Conservation (phyloP, 2,797 vertebrate species). For the Gobio occitaniae region DNA sequence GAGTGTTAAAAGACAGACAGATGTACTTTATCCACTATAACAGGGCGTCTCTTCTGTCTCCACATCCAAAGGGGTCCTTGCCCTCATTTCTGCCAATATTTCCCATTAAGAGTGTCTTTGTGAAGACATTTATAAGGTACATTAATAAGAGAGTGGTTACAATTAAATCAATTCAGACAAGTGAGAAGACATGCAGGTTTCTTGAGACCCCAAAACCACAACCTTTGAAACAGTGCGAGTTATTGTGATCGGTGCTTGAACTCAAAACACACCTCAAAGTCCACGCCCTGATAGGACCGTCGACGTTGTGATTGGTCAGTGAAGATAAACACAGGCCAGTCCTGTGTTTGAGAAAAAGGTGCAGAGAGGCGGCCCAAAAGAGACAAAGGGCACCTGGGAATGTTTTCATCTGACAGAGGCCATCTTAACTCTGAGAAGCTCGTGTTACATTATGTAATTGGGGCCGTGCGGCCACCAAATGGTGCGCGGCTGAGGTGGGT, state of each 20-base stretch:
- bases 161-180: neutral
- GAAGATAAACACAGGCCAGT: constrained; percentile 53
- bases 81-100: neutral
- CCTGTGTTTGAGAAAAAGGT: constrained; percentile 64
- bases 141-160: neutral
- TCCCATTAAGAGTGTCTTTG: neutral
- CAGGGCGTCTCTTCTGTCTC: neutral
- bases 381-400: constrained; percentile 73
- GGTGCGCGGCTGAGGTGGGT: constrained; percentile 56
- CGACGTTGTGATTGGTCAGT: constrained; percentile 35
- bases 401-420: constrained; percentile 75
- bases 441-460: constrained; percentile 81
- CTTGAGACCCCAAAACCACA: constrained; percentile 35
- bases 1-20: neutral
- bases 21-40: neutral
- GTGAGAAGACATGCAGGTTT: neutral
- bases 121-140: neutral
- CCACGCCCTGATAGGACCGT: constrained; percentile 58
- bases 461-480: constrained; percentile 76
- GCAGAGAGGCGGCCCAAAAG: constrained; percentile 61
- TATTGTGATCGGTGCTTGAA: constrained; percentile 60
- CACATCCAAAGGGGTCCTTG: neutral
- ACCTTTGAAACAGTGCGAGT: constrained; percentile 36
- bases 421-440: constrained; percentile 69
- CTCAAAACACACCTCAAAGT: constrained; percentile 73